phyloP scores from a whole-genome alignment of 2,888 invertebrate genomes.

The Eucera pruinosa region DNA sequence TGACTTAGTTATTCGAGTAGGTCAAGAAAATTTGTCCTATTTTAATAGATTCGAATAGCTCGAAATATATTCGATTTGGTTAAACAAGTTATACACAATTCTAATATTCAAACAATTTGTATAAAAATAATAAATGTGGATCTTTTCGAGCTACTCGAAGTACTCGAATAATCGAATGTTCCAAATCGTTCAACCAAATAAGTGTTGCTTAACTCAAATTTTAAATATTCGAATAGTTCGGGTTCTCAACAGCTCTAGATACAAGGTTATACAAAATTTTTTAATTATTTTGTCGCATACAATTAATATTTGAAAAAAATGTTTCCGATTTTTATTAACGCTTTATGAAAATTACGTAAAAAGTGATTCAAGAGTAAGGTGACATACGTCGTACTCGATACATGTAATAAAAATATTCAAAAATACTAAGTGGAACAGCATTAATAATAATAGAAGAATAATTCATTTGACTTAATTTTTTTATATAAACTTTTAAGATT shows the following conservation, averaged over 20 bases:
- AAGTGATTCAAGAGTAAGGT: constrained; percentile 11
- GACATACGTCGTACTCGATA: constrained; percentile 24
- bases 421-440: constrained; percentile 22
- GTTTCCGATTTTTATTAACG: constrained; percentile 36
- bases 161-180: constrained; percentile 1
- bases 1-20: constrained; percentile 3
- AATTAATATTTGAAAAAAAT: constrained; percentile 13
- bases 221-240: neutral
- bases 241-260: constrained; percentile 7
- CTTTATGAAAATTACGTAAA: constrained; percentile 22
- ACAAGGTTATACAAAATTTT: constrained; percentile 34
- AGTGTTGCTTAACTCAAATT: neutral
- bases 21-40: constrained; percentile 4
- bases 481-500: constrained; percentile 47
- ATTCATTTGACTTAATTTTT: constrained; percentile 8
- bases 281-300: constrained; percentile 1
- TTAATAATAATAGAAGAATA: constrained; percentile 39
- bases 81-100: no score
- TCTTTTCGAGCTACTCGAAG: constrained; percentile 16
- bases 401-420: constrained; percentile 26
- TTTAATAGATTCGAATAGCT: neutral
- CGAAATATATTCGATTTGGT: neutral
- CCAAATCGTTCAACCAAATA: neutral
- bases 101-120: neutral
- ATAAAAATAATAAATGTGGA: neutral